These are phyloP conservation scores for Cynodonichthys magdalenae DNA, from an alignment of 2,797 vertebrate species.

Conservation along the genomic window DNA sequence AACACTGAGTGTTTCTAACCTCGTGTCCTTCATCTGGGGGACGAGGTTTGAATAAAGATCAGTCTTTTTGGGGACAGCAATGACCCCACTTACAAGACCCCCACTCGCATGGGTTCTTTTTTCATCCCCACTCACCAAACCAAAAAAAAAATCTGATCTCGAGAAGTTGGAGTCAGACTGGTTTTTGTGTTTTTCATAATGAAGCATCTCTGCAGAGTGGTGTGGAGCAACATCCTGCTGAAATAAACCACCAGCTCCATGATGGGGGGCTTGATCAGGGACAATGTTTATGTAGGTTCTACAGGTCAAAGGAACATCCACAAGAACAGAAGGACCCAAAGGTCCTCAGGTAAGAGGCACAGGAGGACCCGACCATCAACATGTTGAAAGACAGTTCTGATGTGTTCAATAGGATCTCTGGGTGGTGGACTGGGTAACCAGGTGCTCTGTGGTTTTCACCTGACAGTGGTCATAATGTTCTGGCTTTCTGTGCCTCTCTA, in stretches of 20 bases:
- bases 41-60: too few relatives aligned
- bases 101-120: too few relatives aligned
- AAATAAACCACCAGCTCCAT: not conserved
- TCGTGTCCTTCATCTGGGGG: too few relatives aligned
- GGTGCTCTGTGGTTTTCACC: not conserved
- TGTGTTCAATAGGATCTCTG: too few relatives aligned
- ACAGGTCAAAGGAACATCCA: not conserved
- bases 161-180: not conserved
- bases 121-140: too few relatives aligned
- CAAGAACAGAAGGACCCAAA: not conserved
- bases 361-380: not conserved
- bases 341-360: too few relatives aligned
- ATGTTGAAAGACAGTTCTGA: not conserved
- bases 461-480: not conserved
- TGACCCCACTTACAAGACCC: too few relatives aligned
- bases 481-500: not conserved
- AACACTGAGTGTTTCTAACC: too few relatives aligned
- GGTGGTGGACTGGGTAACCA: not conserved
- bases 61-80: too few relatives aligned
- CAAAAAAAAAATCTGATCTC: not conserved
- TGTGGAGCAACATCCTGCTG: not conserved
- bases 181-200: too few relatives aligned
- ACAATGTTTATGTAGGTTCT: not conserved
- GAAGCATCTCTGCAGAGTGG: not conserved
- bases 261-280: not conserved